These are phyloP conservation scores for Microtus ochrogaster DNA, from an alignment of 2,113 vertebrate species.

Conservation along the genomic window DNA sequence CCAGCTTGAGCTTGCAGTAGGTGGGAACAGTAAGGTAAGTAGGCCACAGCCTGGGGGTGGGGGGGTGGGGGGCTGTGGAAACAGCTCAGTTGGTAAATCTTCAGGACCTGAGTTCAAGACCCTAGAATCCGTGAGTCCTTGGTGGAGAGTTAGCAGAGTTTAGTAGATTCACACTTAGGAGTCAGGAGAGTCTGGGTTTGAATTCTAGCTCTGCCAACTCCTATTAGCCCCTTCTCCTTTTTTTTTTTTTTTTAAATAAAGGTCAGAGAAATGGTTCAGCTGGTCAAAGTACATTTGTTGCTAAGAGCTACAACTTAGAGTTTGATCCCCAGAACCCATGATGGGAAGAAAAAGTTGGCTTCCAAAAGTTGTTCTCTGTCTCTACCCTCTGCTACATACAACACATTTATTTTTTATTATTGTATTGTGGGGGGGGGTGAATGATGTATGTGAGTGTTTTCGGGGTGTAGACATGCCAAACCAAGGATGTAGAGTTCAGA, in stretches of 20 bases:
- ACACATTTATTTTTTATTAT: not conserved
- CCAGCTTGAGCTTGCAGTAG: not conserved
- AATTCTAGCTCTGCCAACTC: conserved; percentile 13
- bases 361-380: not conserved
- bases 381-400: not conserved
- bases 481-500: not conserved
- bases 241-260: not conserved
- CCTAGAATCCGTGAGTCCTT: not conserved
- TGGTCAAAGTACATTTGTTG: not conserved
- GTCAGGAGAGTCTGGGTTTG: conserved; percentile 7
- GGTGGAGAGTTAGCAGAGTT: conserved; percentile 1
- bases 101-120: not conserved
- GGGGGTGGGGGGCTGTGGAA: not conserved
- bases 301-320: not conserved
- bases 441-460: not conserved
- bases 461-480: not conserved
- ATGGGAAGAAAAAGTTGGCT: too few species aligned
- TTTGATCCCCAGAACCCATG: not conserved
- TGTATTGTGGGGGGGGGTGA: not conserved
- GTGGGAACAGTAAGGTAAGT: not conserved
- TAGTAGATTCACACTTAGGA: conserved; percentile 11
- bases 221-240: not conserved
- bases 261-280: not conserved
- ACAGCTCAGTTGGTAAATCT: not conserved
- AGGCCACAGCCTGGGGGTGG: not conserved